Conservation (phyloP, 2,113 vertebrate genomes). For the Haliaeetus leucogaster region DNA sequence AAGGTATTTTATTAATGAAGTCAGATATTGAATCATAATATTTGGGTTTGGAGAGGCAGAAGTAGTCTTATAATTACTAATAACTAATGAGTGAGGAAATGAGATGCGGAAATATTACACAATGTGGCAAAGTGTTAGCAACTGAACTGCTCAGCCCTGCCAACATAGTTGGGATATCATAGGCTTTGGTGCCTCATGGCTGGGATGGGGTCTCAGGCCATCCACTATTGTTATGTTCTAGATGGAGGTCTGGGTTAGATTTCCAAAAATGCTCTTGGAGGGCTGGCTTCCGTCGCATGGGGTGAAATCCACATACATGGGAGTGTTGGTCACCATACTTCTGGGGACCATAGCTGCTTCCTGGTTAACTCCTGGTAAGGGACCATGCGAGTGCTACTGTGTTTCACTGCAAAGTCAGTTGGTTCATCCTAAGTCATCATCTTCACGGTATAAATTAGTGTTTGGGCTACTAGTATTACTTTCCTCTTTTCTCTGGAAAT, state of each 20-base stretch:
- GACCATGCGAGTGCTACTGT: background rate
- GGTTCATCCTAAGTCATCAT: background rate
- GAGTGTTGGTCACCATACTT: background rate
- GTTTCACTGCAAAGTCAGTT: background rate
- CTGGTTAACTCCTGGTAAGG: background rate
- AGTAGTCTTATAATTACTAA: background rate
- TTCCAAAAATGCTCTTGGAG: background rate
- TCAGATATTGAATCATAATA: background rate
- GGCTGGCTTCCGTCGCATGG: background rate
- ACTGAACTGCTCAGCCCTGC: background rate
- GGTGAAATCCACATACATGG: rapidly evolving
- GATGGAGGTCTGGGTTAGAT: background rate
- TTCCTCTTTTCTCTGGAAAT: background rate
- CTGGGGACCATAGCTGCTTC: background rate
- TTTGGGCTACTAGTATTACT: background rate
- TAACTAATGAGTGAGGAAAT: background rate
- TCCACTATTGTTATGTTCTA: background rate
- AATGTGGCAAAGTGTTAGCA: background rate
- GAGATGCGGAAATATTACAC: background rate
- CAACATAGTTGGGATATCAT: background rate
- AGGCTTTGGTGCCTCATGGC: background rate
- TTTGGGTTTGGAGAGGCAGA: background rate
- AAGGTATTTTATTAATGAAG: background rate
- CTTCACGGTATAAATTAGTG: background rate
- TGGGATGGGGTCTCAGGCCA: background rate